Evolutionary conservation across 1,140 invertebrate genomes (phyloP).

Genomic region (Cecropterus lyciades): DNA sequence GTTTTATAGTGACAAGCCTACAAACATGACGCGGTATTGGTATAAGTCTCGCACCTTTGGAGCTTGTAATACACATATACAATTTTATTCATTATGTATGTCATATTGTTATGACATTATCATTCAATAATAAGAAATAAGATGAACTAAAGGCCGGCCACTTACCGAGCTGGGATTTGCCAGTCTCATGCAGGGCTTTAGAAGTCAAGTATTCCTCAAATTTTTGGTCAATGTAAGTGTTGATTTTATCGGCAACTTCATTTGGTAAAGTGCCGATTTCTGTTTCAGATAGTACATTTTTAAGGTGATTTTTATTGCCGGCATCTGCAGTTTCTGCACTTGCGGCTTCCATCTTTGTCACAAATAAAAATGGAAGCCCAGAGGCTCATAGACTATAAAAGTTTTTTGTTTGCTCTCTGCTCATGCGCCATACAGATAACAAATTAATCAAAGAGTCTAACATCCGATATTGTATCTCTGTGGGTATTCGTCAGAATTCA

Average conservation of each 20-base stretch:
- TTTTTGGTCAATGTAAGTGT: slow-evolving; percentile 86
- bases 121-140: not conserved
- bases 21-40: too few relatives aligned
- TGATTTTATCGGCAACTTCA: slow-evolving; percentile 84
- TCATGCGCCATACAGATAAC: not conserved
- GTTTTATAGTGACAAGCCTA: too few relatives aligned
- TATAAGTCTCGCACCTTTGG: too few relatives aligned
- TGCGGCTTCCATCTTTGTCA: slow-evolving; percentile 74
- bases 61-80: too few relatives aligned
- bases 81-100: too few relatives aligned
- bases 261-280: slow-evolving; percentile 68
- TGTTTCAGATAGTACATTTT: slow-evolving; percentile 75
- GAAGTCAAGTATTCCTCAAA: slow-evolving; percentile 89
- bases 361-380: slow-evolving; percentile 25
- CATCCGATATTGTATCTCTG: too few relatives aligned
- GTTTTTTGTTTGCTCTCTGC: not conserved
- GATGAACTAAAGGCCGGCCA: slow-evolving; percentile 51
- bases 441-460: not conserved
- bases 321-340: slow-evolving; percentile 67
- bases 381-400: not conserved
- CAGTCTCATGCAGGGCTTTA: slow-evolving; percentile 88
- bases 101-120: too few relatives aligned
- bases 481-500: too few relatives aligned
- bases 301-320: slow-evolving; percentile 76
- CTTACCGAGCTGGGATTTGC: slow-evolving; percentile 86